Base-by-base conservation (phyloP, 2,113 vertebrate genomes). In the Pelvicachromis taeniatus region DNA sequence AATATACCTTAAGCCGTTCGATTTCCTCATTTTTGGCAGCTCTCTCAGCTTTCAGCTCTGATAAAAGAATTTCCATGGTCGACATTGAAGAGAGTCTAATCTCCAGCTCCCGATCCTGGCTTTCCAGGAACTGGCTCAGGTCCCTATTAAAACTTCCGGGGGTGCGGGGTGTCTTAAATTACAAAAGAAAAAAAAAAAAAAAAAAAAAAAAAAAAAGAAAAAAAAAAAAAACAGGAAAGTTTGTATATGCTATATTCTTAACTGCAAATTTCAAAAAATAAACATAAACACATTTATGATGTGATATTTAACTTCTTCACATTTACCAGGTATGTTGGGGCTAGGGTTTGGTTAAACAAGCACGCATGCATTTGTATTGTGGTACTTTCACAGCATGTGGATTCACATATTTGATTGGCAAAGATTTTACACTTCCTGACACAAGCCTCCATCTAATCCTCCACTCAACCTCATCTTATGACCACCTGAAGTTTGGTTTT, bases 11-110 rank as follows among this genome's bases (percentile, higher is more conserved):
- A 17, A 99, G 96, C 81, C 97, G 95, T 75, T 97, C 95, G 40
- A 99, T 99, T 91, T 99, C 98, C 9, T 97, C 95, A n/a, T 98
- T 99, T 94, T 98, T 99, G 3, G 95, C 96, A 1, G 93, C 88
- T 89, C 98, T 95, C 78, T 99, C 98, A 70, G 97, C 92, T 9
- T 96, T 98, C 42, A 99, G 94, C 83, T 99, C 97, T 2, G 91
- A 85, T 63, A 99, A 94, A 50, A 99, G 97, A 82, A 96, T 90
- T 80, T 99, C 97, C 95, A 99, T 95, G 35, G 95, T 97, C 80
- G 97, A 95, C 90, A 96, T 97, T 33, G 97, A 97, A 12, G 97
- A 97, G 29, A 96, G 96, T 4, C 96, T 95, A 31, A 97, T 96
- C 88, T 97, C 96, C 90, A 99, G 96, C 91, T 99, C 97, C 88